Conservation (phyloP, 2,113 vertebrate genomes). For the Trachemys scripta region DNA sequence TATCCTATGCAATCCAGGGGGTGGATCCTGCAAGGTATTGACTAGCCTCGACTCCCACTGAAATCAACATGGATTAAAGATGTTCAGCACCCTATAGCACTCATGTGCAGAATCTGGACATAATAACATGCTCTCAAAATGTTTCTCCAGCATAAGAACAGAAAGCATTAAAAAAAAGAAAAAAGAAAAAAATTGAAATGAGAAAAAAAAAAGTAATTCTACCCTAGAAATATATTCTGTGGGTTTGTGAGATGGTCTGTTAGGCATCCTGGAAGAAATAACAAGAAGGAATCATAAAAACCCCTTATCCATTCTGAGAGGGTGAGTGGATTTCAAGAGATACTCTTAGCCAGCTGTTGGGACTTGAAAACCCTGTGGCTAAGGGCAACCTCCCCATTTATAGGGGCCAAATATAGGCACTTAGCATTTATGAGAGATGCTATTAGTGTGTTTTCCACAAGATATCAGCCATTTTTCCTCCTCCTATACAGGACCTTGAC, state of each 20-base stretch:
- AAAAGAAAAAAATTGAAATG: background rate
- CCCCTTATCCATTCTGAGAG: background rate
- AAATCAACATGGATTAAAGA: background rate
- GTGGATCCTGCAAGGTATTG: background rate
- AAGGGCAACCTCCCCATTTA: background rate
- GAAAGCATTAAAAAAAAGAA: background rate
- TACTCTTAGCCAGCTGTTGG: background rate
- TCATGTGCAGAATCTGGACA: background rate
- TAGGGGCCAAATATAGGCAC: background rate
- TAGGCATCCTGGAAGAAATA: background rate
- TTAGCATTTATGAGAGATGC: background rate
- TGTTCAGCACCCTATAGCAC: background rate
- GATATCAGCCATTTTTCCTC: background rate
- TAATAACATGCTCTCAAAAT: background rate
- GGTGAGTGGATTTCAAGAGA: background rate
- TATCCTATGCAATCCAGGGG: constrained; percentile 37
- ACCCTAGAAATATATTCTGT: background rate
- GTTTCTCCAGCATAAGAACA: constrained; percentile 1
- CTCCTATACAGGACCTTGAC: background rate
- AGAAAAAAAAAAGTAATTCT: accelerated
- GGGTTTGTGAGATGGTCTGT: background rate
- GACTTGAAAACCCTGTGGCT: background rate
- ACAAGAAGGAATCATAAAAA: background rate
- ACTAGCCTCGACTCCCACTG: background rate
- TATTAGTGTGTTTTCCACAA: background rate